Evolutionary conservation across 2,113 vertebrate genomes (phyloP), one percentile per base, ranked within the genome.

Genomic region (Gambusia holbrooki): DNA sequence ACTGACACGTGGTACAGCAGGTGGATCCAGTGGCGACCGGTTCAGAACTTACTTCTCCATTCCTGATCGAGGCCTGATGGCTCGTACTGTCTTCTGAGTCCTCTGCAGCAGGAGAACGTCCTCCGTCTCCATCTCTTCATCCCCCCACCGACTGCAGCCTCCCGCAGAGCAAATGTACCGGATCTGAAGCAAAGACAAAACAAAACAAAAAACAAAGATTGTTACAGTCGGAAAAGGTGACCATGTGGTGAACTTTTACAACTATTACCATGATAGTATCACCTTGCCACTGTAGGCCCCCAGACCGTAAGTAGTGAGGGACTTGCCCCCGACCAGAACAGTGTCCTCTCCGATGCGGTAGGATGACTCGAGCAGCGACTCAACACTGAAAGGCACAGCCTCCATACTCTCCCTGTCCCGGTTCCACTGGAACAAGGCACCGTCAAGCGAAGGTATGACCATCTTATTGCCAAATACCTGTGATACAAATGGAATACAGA

Each of bases 381-480:
- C 98, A 58, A 99, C 96, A 0, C 96, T 99, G 93, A 99, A 99
- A 64, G 98, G 97, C 79, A 99, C 97, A 0, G 98, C 95, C 90
- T 99, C 97, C 98, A 99, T 98, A 85, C 94, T 97, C 91, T 98
- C 97, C 3, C 97, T 88, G 81, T 99, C 98, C 74, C 97, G 94
- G 88, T 99, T 98, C 98, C 97, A 99, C 90, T 99, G 98, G 89
- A 99, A 99, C 82, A 99, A 95, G 82, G 96, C 96, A 37, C 98
- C 98, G 62, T 99, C 97, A 96, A 99, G 89, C 17, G 98, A 99
- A 4, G 98, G 98, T 83, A 99, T 98, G 65, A 99, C 96, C 95
- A 99, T 95, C 92, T 98, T 99, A 89, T 97, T 98, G 71, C 97
- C 97, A 93, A 98, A 99, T 5, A 97, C 96, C 98, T 99, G 85